Conservation (phyloP, 2,797 vertebrate genomes). For the Clarias platycephalus region DNA sequence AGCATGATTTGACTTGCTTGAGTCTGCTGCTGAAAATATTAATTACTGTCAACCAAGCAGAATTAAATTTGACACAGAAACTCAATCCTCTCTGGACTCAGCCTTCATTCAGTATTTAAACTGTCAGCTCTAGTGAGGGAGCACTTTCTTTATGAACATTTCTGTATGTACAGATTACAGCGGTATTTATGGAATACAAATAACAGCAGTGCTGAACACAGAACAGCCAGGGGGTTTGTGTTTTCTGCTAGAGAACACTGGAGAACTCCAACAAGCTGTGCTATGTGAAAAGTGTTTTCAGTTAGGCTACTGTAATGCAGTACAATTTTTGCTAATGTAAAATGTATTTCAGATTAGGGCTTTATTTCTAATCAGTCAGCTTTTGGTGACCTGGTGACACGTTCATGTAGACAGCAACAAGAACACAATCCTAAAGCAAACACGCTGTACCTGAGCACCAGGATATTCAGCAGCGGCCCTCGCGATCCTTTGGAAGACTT, state of each 20-base stretch:
- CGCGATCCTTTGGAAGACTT: slow-evolving; percentile 82
- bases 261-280: not conserved
- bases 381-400: not conserved
- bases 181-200: not conserved
- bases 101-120: slow-evolving; percentile 50
- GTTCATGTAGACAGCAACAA: not conserved
- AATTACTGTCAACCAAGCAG: slow-evolving; percentile 53
- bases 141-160: slow-evolving; percentile 34
- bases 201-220: too few relatives aligned
- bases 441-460: slow-evolving; percentile 80
- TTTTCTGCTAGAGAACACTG: not conserved
- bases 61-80: slow-evolving; percentile 61
- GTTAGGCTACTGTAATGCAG: not conserved
- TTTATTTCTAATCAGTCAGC: not conserved
- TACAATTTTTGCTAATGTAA: not conserved
- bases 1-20: slow-evolving; percentile 8
- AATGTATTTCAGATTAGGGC: not conserved
- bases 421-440: not conserved
- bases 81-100: slow-evolving; percentile 42
- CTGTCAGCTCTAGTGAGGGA: slow-evolving; percentile 22
- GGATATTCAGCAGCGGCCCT: slow-evolving; percentile 82
- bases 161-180: not conserved
- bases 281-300: not conserved
- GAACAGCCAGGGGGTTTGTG: not conserved
- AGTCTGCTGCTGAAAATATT: slow-evolving; percentile 32